These are phyloP conservation scores for Congeria kusceri DNA, from an alignment of 2,888 invertebrate genomes.

Conservation along the genomic window DNA sequence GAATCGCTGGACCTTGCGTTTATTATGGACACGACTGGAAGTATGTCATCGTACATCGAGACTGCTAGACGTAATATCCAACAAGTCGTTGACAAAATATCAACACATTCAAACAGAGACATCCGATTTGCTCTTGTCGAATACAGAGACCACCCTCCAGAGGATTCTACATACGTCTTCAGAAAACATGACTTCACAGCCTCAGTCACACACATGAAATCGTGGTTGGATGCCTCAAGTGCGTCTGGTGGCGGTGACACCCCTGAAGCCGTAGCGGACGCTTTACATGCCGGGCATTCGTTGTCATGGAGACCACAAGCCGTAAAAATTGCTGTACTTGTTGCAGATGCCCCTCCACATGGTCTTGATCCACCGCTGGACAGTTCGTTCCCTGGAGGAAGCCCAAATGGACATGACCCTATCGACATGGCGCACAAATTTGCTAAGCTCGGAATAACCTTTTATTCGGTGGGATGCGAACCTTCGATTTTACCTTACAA, in stretches of 20 bases:
- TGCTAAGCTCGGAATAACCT: not conserved
- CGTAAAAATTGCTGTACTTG: not conserved
- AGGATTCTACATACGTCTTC: not conserved
- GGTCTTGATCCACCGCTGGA: not conserved
- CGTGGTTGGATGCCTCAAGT: not conserved
- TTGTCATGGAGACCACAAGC: not conserved
- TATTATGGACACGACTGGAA: not conserved
- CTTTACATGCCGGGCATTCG: not conserved
- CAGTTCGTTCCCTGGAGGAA: not conserved
- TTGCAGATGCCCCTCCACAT: not conserved
- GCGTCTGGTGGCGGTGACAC: conserved; percentile 1
- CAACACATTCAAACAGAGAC: not conserved
- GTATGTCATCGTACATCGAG: not conserved
- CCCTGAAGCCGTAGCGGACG: not conserved
- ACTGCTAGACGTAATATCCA: not conserved
- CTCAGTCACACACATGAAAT: not conserved
- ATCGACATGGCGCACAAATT: not conserved
- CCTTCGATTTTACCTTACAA: not conserved
- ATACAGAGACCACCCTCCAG: not conserved
- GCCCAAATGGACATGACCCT: not conserved
- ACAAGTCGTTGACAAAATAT: not conserved
- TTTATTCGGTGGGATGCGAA: conserved; percentile 3
- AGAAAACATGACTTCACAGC: not conserved
- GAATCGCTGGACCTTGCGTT: not conserved
- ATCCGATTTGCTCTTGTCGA: not conserved